A percentile compares a stretch with the other conserved stretches of the same genome.
These are phyloP conservation scores for Labeo rohita DNA, from an alignment of 2,113 vertebrate species.

Conservation along the genomic window DNA sequence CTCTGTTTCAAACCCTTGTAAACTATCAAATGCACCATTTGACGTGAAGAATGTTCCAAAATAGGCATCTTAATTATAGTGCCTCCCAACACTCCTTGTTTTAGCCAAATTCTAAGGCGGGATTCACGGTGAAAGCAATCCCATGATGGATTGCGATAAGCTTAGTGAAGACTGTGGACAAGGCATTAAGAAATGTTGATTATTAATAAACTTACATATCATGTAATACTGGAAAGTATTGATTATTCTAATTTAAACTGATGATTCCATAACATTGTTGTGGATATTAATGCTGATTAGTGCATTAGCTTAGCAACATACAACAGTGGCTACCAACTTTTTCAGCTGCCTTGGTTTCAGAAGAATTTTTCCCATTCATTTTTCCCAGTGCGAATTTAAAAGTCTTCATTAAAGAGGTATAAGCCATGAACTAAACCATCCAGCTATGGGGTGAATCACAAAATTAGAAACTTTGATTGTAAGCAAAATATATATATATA, in stretches of 20 bases:
- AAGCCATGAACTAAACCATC: not conserved
- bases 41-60: not conserved
- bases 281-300: not conserved
- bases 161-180: not conserved
- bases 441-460: not conserved
- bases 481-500: too few relatives aligned
- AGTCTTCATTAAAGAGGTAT: not conserved
- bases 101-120: not conserved
- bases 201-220: not conserved
- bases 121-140: not conserved
- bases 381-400: not conserved
- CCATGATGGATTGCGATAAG: not conserved
- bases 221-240: not conserved
- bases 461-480: not conserved
- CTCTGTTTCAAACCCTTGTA: not conserved
- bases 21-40: not conserved
- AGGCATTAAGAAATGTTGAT: not conserved
- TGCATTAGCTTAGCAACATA: not conserved
- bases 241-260: not conserved
- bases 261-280: not conserved
- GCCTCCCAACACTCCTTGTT: not conserved
- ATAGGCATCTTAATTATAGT: not conserved
- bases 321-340: not conserved
- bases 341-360: not conserved
- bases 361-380: not conserved